Percentiles rank a stretch among this genome's conserved stretches.
Conservation (phyloP, 2,888 invertebrate genomes). For the Hecatera dysodea region DNA sequence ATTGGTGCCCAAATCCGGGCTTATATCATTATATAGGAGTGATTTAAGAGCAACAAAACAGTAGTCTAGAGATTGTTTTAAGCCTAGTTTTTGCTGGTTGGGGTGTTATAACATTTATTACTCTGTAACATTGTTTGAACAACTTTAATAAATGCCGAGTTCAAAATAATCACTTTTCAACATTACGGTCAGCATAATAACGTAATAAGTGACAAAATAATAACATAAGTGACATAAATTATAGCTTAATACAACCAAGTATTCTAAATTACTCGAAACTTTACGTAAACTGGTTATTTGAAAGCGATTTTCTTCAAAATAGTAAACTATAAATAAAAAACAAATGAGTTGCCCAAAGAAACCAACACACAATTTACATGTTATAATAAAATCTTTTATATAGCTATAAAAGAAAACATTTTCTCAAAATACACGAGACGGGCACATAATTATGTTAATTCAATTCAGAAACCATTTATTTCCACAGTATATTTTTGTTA, state of each 20-base stretch:
- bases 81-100: no score
- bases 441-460: conserved; percentile 48
- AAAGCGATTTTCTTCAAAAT: conserved; percentile 19
- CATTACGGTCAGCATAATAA: conserved; percentile 19
- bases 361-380: conserved; percentile 19
- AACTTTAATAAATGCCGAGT: conserved; percentile 1
- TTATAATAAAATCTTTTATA: conserved; percentile 48
- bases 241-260: neutral
- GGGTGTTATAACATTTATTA: neutral
- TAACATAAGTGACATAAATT: conserved; percentile 6
- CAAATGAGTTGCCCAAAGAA: conserved; percentile 33
- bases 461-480: conserved; percentile 49
- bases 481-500: conserved; percentile 32
- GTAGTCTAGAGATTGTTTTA: no score
- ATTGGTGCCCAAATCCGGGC: no score
- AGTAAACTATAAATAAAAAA: conserved; percentile 40
- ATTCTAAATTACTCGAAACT: conserved; percentile 8
- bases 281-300: conserved; percentile 32
- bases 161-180: conserved; percentile 25
- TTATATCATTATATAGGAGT: no score
- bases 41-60: no score
- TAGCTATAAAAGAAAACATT: conserved; percentile 47
- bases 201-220: conserved; percentile 21
- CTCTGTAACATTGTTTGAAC: neutral
- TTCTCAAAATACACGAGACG: conserved; percentile 8